Evolutionary conservation across 2,797 vertebrate species (phyloP).

Genomic region (Emydoidea blandingii): DNA sequence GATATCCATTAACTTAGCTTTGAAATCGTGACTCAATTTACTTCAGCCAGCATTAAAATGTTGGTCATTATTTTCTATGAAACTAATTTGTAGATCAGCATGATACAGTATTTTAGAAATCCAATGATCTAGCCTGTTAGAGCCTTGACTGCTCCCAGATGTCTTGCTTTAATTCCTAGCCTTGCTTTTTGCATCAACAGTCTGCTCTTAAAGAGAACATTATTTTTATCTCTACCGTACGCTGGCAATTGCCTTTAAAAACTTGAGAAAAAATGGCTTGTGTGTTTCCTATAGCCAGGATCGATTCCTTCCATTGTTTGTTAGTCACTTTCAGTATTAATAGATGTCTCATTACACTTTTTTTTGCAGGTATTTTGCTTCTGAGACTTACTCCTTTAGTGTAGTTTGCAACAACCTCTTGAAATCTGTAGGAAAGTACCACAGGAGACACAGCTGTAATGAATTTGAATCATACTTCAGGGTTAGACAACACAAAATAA

Average conservation of each 20-base stretch:
- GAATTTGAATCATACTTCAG: not conserved
- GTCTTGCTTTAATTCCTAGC: not conserved
- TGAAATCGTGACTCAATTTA: conserved; percentile 1
- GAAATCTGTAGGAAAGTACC: not conserved
- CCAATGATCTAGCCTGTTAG: not conserved
- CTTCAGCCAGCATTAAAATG: not conserved
- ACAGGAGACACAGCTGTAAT: not conserved
- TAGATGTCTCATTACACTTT: not conserved
- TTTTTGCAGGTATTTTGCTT: not conserved
- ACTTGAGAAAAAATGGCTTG: not conserved
- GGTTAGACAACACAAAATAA: not conserved
- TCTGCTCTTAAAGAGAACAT: not conserved
- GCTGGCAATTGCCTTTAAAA: not conserved
- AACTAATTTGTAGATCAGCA: not conserved
- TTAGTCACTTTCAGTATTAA: not conserved
- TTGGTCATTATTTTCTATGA: not conserved
- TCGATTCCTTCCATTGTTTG: not conserved
- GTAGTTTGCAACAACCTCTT: not conserved
- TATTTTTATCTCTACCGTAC: not conserved
- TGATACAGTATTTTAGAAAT: not conserved
- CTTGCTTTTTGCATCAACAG: not conserved
- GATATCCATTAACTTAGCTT: conserved; percentile 15
- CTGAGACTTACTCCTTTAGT: not conserved
- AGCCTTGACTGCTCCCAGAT: not conserved
- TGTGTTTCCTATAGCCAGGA: not conserved